phyloP scores from a whole-genome alignment of 2,888 invertebrate genomes.

The Drosophila hamatofila region DNA sequence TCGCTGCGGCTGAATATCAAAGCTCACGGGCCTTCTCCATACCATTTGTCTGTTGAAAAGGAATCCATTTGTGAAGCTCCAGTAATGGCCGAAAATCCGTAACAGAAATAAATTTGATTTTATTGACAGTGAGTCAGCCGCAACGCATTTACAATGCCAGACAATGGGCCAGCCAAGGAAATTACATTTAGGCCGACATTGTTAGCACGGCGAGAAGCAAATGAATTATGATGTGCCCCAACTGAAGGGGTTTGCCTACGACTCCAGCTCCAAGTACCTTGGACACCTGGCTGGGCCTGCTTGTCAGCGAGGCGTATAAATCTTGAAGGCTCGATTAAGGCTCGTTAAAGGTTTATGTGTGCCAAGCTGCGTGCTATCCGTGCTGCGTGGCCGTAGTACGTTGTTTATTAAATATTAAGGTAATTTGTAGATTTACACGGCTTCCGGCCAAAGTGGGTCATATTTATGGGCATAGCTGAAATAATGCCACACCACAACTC shows the following conservation, averaged over 20 bases:
- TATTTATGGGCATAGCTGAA: constrained; percentile 57
- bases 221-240: constrained; percentile 66
- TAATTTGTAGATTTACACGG: constrained; percentile 76
- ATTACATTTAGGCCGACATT: constrained; percentile 63
- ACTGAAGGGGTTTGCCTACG: constrained; percentile 16
- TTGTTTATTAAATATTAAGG: constrained; percentile 77
- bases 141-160: constrained; percentile 54
- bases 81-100: constrained; percentile 71
- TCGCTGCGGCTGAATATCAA: constrained; percentile 43
- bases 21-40: constrained; percentile 16
- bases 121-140: constrained; percentile 69
- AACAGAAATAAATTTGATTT: constrained; percentile 75
- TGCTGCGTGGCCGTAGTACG: constrained; percentile 9
- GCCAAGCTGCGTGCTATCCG: not conserved
- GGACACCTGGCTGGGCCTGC: constrained; percentile 12
- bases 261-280: not conserved
- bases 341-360: constrained; percentile 48
- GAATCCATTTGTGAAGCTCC: constrained; percentile 54
- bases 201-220: constrained; percentile 35
- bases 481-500: constrained; percentile 7
- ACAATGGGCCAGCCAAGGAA: constrained; percentile 63
- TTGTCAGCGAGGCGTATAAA: constrained; percentile 61
- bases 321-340: constrained; percentile 54
- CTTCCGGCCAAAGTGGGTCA: constrained; percentile 54
- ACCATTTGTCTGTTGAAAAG: constrained; percentile 15